phyloP scores from a whole-genome alignment of 2,888 invertebrate species.

The Atethmia centrago region DNA sequence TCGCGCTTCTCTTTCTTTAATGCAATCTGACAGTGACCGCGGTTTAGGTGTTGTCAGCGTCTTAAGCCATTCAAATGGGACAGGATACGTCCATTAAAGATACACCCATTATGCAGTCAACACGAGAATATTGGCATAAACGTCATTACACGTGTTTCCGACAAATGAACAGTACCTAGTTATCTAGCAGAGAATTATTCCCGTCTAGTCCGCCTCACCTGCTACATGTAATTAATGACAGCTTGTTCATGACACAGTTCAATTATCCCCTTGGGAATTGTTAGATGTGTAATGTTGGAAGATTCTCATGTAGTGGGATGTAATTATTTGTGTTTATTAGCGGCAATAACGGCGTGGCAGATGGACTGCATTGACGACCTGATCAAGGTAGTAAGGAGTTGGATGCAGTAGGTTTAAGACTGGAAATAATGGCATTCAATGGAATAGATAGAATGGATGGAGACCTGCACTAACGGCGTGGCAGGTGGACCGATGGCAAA shows the following conservation, averaged over 20 bases:
- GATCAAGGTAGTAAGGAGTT: too few relatives aligned
- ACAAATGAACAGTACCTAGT: constrained; percentile 21
- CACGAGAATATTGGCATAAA: constrained; percentile 28
- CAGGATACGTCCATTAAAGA: constrained; percentile 7
- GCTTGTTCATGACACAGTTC: constrained; percentile 20
- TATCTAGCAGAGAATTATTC: constrained; percentile 16
- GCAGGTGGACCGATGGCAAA: too few relatives aligned
- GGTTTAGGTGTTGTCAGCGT: too few relatives aligned
- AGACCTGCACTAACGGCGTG: too few relatives aligned
- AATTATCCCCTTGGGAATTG: constrained; percentile 29
- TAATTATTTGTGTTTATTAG: constrained; percentile 27
- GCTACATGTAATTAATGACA: constrained; percentile 46
- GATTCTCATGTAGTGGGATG: not conserved
- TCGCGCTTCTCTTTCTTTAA: too few relatives aligned
- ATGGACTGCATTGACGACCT: too few relatives aligned
- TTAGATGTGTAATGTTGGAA: not conserved
- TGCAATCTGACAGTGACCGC: too few relatives aligned
- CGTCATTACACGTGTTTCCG: constrained; percentile 9
- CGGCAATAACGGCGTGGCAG: too few relatives aligned
- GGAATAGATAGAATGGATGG: too few relatives aligned
- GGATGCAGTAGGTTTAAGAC: too few relatives aligned
- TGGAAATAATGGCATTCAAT: too few relatives aligned
- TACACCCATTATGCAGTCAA: constrained; percentile 7
- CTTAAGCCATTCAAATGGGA: not conserved
- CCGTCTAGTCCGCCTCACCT: constrained; percentile 29